Conservation (phyloP, 30 jellyfish, hydroid and myxozoan species). For the Catostylus mosaicus region DNA sequence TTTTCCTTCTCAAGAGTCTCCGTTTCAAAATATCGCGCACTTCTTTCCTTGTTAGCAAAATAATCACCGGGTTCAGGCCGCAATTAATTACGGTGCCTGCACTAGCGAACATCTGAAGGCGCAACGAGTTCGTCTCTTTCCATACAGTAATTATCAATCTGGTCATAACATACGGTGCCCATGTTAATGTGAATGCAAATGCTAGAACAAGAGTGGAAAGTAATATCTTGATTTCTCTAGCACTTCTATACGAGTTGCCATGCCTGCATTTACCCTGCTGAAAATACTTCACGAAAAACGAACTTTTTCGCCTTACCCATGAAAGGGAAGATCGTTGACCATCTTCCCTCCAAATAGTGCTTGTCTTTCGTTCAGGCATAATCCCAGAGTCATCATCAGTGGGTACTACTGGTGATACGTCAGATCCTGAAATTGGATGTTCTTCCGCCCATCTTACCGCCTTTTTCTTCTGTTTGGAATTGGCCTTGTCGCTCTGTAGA, state of each 20-base stretch:
- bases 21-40: slow-evolving; percentile 26
- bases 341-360: not conserved
- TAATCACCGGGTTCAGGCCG: slow-evolving; percentile 64
- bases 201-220: slow-evolving; percentile 57
- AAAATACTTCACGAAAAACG: not conserved
- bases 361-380: too few relatives aligned
- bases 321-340: not conserved
- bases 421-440: not conserved
- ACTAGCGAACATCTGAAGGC: slow-evolving; percentile 57
- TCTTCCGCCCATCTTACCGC: not conserved
- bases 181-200: slow-evolving; percentile 56
- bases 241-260: slow-evolving; percentile 18
- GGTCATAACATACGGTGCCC: slow-evolving; percentile 68
- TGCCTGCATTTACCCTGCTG: slow-evolving; percentile 29
- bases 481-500: not conserved
- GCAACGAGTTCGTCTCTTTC: slow-evolving; percentile 51
- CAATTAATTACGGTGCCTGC: slow-evolving; percentile 62
- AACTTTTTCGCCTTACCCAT: slow-evolving; percentile 31
- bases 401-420: not conserved
- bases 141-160: slow-evolving; percentile 53
- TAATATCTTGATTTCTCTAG: slow-evolving; percentile 33
- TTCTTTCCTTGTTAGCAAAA: slow-evolving; percentile 51
- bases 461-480: not conserved
- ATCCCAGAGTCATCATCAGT: not conserved
- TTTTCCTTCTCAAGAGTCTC: not conserved